Evolutionary conservation across 2,113 vertebrate species (phyloP), one percentile per base, ranked within the genome.

Genomic region (Cathartes aura): DNA sequence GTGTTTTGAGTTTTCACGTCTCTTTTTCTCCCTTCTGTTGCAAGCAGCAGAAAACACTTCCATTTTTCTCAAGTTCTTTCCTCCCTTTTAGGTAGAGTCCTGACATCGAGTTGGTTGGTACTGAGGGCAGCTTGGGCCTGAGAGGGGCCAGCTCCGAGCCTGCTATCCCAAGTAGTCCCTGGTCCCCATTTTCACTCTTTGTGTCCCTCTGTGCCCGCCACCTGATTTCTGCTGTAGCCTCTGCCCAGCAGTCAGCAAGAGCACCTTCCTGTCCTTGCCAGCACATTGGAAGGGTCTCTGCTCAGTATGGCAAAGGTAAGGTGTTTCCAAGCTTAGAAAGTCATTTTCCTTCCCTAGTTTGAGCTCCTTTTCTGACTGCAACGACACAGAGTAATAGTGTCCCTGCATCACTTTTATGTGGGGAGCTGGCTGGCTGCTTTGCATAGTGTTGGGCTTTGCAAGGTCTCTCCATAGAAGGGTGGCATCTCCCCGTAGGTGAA

Each of bases 221-320:
- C 38, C 21, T 32, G 17, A 32, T 52, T 8, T 10, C 15, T 59
- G 36, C 21, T 87, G 14, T 27, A 79, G 15, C 40, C 17, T 43
- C 55, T 48, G 43, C 32, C 20, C 66, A 64, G 40, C 38, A 70
- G 48, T 20, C 60, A 73, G 21, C 30, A 64, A 70, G 11, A 79
- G 5, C 40, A 79, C 3, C 15, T 73, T 50, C 15, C 22, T 40
- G 1, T 32, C n/a, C 20, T 59, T 1, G 0, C 20, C 1, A 1
- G 15, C 17, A 50, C 0, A 0, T 10, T 59, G 60, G 14, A 53
- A 70, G 30, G 6, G 9, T 59, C 11, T 73, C 30, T 82, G 48
- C 12, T 73, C n/a, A 47, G 7, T 34, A 40, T 12, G 18, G 24
- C 29, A 72, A 42, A 32, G 4, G 3, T 26, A 70, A 70, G 20